Evolutionary conservation across 2,113 vertebrate species (phyloP), one percentile per base, ranked within the genome.

Genomic region (Pavo muticus): DNA sequence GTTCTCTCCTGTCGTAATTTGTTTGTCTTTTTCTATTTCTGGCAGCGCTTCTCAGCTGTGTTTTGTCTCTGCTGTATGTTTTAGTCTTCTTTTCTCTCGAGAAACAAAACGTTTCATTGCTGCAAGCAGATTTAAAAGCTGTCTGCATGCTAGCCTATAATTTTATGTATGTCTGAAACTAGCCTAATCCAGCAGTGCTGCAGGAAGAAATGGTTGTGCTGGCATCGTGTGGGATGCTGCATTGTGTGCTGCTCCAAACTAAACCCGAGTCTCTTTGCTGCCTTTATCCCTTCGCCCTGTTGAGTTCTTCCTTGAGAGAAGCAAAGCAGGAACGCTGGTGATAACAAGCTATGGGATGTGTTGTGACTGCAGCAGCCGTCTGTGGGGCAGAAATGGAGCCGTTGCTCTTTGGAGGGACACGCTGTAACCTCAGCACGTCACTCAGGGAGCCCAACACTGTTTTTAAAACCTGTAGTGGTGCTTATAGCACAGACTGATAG

Each of bases 401-500:
- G 10, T 37, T 2, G 6, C 14, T 35, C 37, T 83, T 47, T 39
- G 40, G 60, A 65, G 56, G 64, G 63, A 13, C 60, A 27, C 72
- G 6, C 19, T 10, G 52, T 30, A 1, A 68, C 72, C 17, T 91
- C 63, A 54, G 54, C 9, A 1, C 20, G 6, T 71, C 15, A 3
- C 24, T 52, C 40, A 18, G 44, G 35, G 54, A 87, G 23, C 47
- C 42, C 60, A 74, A 42, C 70, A 74, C 61, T 27, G 16, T 67
- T 70, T 83, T 25, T 29, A 60, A 77, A 75, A 85, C 12, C 30
- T 27, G 0, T 10, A 4, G 18, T 61, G 25, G 42, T 21, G 72
- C 72, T 69, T 56, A 23, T 27, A 61, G 32, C 2, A 4, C 30
- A 24, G 56, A n/a, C 60, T 65, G 60, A 14, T 0, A 0, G 27